Evolutionary conservation across 2,797 vertebrate genomes (phyloP).

Genomic region (Helostoma temminkii): DNA sequence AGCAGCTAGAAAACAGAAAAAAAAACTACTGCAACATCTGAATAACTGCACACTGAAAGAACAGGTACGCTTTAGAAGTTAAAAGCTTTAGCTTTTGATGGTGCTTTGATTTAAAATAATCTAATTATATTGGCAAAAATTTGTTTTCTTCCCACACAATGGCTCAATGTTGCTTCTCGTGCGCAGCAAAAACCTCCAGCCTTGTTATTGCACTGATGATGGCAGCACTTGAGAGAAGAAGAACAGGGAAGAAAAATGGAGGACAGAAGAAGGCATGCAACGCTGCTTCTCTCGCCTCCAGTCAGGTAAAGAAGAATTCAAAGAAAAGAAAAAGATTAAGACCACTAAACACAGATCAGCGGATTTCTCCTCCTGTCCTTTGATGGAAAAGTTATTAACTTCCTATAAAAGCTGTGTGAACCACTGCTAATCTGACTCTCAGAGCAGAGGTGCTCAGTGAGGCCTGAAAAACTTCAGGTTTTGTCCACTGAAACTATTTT

Average conservation of each 20-base stretch:
- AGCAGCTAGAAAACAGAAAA: conserved; percentile 82
- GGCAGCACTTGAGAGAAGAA: conserved; percentile 58
- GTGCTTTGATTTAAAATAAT: conserved; percentile 70
- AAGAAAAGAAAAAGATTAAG: conserved; percentile 48
- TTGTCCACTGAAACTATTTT: conserved; percentile 68
- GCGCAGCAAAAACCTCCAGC: conserved; percentile 84
- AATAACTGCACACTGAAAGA: conserved; percentile 87
- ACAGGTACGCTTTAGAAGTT: conserved; percentile 85
- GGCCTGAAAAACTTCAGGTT: conserved; percentile 42
- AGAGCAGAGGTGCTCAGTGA: conserved; percentile 76
- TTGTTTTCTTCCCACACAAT: conserved; percentile 82
- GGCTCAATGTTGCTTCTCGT: conserved; percentile 79
- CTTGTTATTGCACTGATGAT: conserved; percentile 82
- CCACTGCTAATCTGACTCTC: conserved; percentile 81
- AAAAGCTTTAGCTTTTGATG: conserved; percentile 75
- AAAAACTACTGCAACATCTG: conserved; percentile 85
- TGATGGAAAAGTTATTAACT: conserved; percentile 58
- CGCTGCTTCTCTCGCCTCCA: conserved; percentile 61
- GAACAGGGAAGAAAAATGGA: conserved; percentile 50
- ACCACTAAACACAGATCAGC: conserved; percentile 60
- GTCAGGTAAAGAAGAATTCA: conserved; percentile 50
- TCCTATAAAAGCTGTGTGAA: conserved; percentile 81
- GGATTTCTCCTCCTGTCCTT: conserved; percentile 75
- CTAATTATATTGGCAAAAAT: conserved; percentile 87
- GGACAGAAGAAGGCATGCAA: conserved; percentile 39